Evolutionary conservation across 1,140 invertebrate genomes (phyloP), one percentile per base, ranked within the genome.

Genomic region (Tetramorium simillimum): DNA sequence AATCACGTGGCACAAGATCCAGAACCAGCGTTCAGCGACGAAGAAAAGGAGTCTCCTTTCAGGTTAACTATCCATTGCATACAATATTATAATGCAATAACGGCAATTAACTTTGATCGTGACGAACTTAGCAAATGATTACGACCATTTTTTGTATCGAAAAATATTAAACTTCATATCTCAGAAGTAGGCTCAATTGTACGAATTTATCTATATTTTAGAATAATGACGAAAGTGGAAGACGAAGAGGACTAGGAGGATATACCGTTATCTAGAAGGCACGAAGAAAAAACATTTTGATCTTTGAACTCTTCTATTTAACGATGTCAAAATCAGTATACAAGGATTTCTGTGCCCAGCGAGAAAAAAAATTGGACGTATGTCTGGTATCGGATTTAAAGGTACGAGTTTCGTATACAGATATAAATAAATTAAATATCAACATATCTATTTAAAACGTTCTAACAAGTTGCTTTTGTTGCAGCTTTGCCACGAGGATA

Each of bases 211-310:
- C 46, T n/a, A n/a, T 53, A 16, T 86, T 91, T 51, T 85, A 95
- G 94, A 88, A 93, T 94, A 93, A 92, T 93, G 28, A 92, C 92
- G 43, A 94, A 93, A 81, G 88, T 88, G 63, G 97, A 97, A 86
- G 97, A 97, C 89, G 97, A 97, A 86, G 98, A 98, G 40, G 98
- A 99, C 92, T 98, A 98, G 93, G 98, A 99, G 91, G 98, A 98
- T 93, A 96, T 98, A 82, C 97, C 97, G 51, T 93, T 98, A 49
- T 97, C 97, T 76, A 97, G n/a, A n/a, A n/a, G n/a, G 12, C 37
- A 58, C 18, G 10, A 40, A 18, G 1, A 49, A 46, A 14, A 84
- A 21, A 51, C 21, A 65, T 3, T 18, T 28, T 46, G 12, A 73
- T 3, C 14, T 24, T 28, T 56, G n/a, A 49, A 16, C 16, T 40